Conservation (phyloP, 2,113 vertebrate genomes). For the Scomber japonicus region DNA sequence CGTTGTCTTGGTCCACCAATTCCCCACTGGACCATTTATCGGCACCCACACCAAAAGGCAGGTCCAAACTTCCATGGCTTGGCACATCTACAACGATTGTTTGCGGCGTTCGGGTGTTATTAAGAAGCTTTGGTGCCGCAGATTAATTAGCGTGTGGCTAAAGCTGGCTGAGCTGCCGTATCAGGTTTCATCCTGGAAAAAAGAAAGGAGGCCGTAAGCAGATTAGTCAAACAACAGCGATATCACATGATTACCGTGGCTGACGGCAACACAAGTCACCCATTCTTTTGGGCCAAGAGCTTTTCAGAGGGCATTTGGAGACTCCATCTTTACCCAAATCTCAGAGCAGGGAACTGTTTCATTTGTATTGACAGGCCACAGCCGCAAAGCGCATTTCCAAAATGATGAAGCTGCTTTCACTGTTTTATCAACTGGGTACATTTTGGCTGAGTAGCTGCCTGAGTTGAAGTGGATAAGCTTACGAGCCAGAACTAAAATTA, state of each 20-base stretch:
- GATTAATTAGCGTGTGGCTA: constrained; percentile 77
- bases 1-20: background rate
- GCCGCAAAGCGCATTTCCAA: background rate
- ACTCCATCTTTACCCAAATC: background rate
- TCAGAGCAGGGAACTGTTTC: constrained; percentile 6
- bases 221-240: constrained; percentile 65
- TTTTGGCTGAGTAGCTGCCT: constrained; percentile 23
- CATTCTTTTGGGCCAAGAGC: constrained; percentile 41
- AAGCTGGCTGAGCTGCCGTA: constrained; percentile 67
- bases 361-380: background rate
- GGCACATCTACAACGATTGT: constrained; percentile 29
- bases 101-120: constrained; percentile 61
- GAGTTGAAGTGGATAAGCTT: constrained; percentile 28
- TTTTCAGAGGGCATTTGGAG: constrained; percentile 19
- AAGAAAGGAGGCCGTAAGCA: constrained; percentile 51
- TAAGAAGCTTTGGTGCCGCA: constrained; percentile 57
- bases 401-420: constrained; percentile 11
- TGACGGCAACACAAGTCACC: constrained; percentile 29
- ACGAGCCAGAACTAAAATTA: constrained; percentile 27
- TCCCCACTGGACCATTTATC: background rate
- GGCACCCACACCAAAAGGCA: constrained; percentile 16
- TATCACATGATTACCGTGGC: constrained; percentile 62
- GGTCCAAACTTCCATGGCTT: constrained; percentile 21
- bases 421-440: background rate
- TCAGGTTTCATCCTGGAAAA: constrained; percentile 71